Conservation (phyloP, 2,888 invertebrate genomes). For the Atrina japonica region DNA sequence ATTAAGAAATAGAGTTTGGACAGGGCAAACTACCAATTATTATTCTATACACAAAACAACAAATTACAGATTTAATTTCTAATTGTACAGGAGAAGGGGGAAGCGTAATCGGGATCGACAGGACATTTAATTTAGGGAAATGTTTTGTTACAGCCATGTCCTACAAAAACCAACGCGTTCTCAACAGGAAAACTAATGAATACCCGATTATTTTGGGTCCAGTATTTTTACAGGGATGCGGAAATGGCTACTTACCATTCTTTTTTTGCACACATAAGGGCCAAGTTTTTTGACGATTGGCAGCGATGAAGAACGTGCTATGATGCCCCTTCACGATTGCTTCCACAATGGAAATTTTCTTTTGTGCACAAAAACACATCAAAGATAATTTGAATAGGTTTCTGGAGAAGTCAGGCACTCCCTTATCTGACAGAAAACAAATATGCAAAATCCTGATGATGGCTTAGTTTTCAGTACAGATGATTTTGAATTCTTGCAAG, state of each 20-base stretch:
- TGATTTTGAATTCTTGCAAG: too few relatives aligned
- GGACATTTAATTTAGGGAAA: too few relatives aligned
- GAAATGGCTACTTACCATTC: slow-evolving; percentile 25
- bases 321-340: slow-evolving; percentile 23
- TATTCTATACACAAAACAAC: slow-evolving; percentile 7
- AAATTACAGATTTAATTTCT: neutral
- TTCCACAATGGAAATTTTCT: slow-evolving; percentile 13
- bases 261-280: slow-evolving; percentile 38
- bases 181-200: neutral
- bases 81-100: neutral
- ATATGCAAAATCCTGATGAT: too few relatives aligned
- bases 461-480: too few relatives aligned
- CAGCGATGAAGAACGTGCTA: slow-evolving; percentile 39
- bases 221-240: slow-evolving; percentile 35
- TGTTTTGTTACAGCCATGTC: neutral
- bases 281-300: too few relatives aligned
- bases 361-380: slow-evolving; percentile 34
- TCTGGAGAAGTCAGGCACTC: too few relatives aligned
- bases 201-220: slow-evolving; percentile 3
- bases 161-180: too few relatives aligned
- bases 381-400: slow-evolving; percentile 34
- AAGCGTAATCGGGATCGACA: slow-evolving; percentile 11
- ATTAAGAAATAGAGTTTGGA: too few relatives aligned
- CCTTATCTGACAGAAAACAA: too few relatives aligned
- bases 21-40: too few relatives aligned